These are phyloP conservation scores for Tylochromis polylepis DNA, from an alignment of 2,113 vertebrate genomes.

Conservation along the genomic window DNA sequence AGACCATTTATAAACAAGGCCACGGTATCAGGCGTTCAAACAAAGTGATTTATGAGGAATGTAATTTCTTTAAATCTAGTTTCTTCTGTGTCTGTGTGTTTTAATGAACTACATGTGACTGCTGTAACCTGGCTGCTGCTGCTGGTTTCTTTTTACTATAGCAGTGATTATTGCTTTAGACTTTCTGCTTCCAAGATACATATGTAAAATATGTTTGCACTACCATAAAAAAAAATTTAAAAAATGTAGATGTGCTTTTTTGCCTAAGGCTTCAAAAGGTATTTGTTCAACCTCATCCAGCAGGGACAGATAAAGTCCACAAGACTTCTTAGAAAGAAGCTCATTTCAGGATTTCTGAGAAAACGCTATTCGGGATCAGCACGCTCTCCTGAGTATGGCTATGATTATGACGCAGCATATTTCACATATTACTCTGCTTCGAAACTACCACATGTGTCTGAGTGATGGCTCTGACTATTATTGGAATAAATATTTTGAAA, in stretches of 20 bases:
- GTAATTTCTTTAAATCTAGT: neutral
- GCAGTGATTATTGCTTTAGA: neutral
- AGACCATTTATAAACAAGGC: neutral
- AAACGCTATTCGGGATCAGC: slow-evolving; percentile 20
- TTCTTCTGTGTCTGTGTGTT: neutral
- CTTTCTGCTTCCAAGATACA: neutral
- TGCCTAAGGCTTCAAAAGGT: neutral
- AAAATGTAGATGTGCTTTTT: neutral
- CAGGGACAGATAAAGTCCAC: slow-evolving; percentile 34
- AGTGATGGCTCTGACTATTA: neutral
- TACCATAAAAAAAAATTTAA: neutral
- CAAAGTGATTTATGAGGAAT: neutral
- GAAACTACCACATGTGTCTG: neutral
- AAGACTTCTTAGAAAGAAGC: slow-evolving; percentile 33
- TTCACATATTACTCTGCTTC: neutral
- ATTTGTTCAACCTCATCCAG: slow-evolving; percentile 12
- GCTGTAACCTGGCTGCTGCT: neutral
- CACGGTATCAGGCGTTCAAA: neutral
- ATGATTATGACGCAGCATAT: neutral
- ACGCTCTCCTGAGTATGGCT: neutral
- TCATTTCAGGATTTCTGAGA: slow-evolving; percentile 46
- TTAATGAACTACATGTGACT: neutral
- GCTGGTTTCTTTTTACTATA: neutral
- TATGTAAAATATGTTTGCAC: neutral
- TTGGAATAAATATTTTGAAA: neutral